phyloP scores from a whole-genome alignment of 2,113 vertebrate species.

The Tiliqua scincoides region DNA sequence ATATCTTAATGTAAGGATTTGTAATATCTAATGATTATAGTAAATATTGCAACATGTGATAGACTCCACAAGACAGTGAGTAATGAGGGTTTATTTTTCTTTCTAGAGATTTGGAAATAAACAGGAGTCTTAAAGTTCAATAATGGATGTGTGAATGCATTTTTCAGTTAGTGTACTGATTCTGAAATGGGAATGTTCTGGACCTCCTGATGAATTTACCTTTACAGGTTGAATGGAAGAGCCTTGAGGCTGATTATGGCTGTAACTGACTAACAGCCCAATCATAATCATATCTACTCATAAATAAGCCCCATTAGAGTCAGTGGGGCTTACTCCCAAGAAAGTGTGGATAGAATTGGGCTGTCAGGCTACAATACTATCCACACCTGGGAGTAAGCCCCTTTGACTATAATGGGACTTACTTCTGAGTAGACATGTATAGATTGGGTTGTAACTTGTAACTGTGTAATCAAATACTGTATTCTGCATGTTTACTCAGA shows the following conservation, averaged over 20 bases:
- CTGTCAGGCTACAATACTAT: too few species aligned
- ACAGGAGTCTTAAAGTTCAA: neutral
- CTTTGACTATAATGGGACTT: too few species aligned
- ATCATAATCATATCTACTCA: too few species aligned
- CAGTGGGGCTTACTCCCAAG: too few species aligned
- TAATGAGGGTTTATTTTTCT: neutral
- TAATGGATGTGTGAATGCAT: neutral
- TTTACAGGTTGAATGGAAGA: neutral
- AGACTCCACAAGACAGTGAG: neutral
- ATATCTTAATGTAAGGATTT: accelerated
- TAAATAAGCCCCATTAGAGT: too few species aligned
- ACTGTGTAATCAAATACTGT: too few species aligned
- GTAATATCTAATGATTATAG: neutral
- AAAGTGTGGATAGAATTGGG: too few species aligned
- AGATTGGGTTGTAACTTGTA: too few species aligned
- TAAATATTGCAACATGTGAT: neutral
- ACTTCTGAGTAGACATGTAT: too few species aligned
- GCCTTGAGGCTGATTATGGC: neutral
- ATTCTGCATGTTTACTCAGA: too few species aligned
- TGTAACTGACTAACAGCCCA: neutral
- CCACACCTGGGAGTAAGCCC: too few species aligned
- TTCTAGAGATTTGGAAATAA: neutral
- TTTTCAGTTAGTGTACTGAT: neutral
- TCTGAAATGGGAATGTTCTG: neutral
- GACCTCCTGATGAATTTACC: neutral